phyloP scores from a whole-genome alignment of 2,797 vertebrate species.

The Spinus pinus region DNA sequence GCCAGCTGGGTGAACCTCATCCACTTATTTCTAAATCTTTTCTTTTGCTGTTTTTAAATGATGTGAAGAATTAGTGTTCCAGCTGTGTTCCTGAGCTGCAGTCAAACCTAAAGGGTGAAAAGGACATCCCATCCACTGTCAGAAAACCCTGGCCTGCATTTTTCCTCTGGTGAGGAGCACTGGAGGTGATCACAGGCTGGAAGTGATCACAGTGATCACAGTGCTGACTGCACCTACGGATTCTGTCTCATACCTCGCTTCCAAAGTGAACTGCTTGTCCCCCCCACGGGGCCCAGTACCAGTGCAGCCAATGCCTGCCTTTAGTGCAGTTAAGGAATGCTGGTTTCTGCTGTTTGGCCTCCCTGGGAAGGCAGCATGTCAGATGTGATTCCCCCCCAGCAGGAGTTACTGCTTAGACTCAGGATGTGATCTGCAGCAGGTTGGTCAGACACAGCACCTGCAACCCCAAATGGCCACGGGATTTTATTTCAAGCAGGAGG shows the following conservation, averaged over 20 bases:
- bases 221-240: not conserved
- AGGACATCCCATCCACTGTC: not conserved
- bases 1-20: not conserved
- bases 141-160: not conserved
- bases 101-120: not conserved
- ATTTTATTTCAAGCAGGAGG: not conserved
- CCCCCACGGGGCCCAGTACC: not conserved
- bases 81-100: not conserved
- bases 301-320: not conserved
- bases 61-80: not conserved
- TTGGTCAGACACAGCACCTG: not conserved
- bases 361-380: not conserved
- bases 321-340: too few species aligned
- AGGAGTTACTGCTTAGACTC: not conserved
- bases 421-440: fast-evolving
- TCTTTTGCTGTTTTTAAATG: not conserved
- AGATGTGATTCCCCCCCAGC: not conserved
- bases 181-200: not conserved
- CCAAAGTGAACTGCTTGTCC: not conserved
- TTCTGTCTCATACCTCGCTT: fast-evolving
- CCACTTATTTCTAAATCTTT: not conserved
- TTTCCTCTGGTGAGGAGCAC: not conserved
- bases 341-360: not conserved
- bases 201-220: not conserved
- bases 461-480: not conserved